phyloP scores from a whole-genome alignment of 2,888 invertebrate genomes.

The Eupithecia subumbrata region DNA sequence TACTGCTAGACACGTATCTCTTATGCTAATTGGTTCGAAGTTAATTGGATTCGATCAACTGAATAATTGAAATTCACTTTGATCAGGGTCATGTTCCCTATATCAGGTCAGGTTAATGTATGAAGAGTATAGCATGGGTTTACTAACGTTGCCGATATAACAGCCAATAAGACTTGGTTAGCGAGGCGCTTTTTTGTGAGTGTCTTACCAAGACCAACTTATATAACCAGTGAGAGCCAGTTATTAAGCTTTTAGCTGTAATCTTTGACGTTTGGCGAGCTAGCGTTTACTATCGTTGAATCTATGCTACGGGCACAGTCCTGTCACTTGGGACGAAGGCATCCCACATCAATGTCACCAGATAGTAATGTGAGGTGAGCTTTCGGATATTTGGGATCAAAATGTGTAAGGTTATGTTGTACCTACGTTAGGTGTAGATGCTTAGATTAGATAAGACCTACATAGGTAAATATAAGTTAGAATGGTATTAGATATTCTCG shows the following conservation, averaged over 20 bases:
- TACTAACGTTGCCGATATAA: neutral
- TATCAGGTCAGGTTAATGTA: neutral
- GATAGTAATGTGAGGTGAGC: slow-evolving; percentile 21
- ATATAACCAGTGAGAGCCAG: neutral
- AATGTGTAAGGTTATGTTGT: slow-evolving; percentile 14
- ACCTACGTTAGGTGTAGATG: neutral
- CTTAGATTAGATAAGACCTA: neutral
- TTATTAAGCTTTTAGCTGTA: neutral
- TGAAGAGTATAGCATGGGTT: neutral
- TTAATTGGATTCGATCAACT: slow-evolving; percentile 11
- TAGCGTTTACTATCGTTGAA: neutral
- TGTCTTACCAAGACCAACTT: neutral
- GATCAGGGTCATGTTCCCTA: slow-evolving; percentile 12
- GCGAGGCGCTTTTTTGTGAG: neutral
- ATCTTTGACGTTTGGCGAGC: neutral
- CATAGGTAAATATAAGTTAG: neutral
- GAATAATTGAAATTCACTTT: slow-evolving; percentile 15
- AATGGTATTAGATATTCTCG: neutral
- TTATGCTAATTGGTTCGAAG: slow-evolving; percentile 5
- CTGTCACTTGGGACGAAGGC: slow-evolving; percentile 20
- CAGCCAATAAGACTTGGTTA: neutral
- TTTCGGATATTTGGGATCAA: slow-evolving; percentile 19
- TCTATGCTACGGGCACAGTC: slow-evolving; percentile 1
- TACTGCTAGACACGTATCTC: neutral
- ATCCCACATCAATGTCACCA: slow-evolving; percentile 34